Percentiles rank a stretch among this genome's conserved stretches.
These are phyloP conservation scores for Orchestes rusci DNA, from an alignment of 2,888 invertebrate species.

Conservation along the genomic window DNA sequence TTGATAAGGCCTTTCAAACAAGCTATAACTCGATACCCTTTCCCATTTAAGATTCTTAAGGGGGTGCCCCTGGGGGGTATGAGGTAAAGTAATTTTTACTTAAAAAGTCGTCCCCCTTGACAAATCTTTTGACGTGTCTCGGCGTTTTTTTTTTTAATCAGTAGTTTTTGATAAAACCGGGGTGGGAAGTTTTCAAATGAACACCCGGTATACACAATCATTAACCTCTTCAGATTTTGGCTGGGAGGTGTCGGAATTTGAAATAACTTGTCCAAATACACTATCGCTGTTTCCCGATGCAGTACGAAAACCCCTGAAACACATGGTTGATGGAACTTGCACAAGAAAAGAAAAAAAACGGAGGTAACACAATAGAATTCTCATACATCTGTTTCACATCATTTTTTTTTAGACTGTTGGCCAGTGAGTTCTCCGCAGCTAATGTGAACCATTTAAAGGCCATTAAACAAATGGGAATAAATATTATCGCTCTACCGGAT, in stretches of 20 bases:
- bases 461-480: constrained; percentile 91
- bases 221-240: too few relatives aligned
- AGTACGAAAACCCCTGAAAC: constrained; percentile 74
- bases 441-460: constrained; percentile 84
- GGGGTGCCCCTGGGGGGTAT: too few relatives aligned
- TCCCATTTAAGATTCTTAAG: too few relatives aligned
- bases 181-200: too few relatives aligned
- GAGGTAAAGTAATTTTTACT: too few relatives aligned
- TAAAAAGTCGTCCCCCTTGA: too few relatives aligned
- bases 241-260: constrained; percentile 53
- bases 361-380: constrained; percentile 30
- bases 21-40: too few relatives aligned
- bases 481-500: constrained; percentile 78
- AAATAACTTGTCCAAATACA: constrained; percentile 76
- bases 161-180: too few relatives aligned
- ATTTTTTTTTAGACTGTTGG: constrained; percentile 45
- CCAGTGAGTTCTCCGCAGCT: constrained; percentile 62
- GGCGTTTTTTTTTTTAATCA: too few relatives aligned
- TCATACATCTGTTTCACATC: not conserved
- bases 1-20: too few relatives aligned
- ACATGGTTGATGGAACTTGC: constrained; percentile 77
- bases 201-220: too few relatives aligned
- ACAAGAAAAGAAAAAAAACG: constrained; percentile 57
- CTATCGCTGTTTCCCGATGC: constrained; percentile 75
- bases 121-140: too few relatives aligned